Base-by-base conservation (phyloP, 2,888 invertebrate species). In the Drosophila tanythrix region DNA sequence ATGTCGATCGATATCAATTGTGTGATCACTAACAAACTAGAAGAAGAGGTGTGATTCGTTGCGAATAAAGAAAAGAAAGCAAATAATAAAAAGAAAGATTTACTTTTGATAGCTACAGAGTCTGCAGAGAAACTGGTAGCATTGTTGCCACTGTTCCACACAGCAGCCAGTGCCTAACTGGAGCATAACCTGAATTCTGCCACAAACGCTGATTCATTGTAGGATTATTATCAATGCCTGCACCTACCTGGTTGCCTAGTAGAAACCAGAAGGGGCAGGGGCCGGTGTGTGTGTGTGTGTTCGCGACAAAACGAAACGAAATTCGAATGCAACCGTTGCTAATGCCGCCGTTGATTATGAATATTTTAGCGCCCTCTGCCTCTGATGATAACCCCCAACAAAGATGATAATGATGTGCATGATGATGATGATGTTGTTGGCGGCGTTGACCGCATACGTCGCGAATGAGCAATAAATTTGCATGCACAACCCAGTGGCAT, bases 381-480 rank as follows among this genome's bases (percentile, higher is more conserved):
- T 43, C 43, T 43, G 56, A 52, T 65, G 70, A 83, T 76, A 59
- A 78, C 61, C 60, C 50, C 25, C 36, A 25, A 46, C 25, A n/a
- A 13, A 1, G 8, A 66, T 76, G 63, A 51, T 29, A 46, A 59
- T 48, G 56, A 36, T 67, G 64, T 58, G 58, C 33, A 74, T 38
- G 27, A 57, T 52, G 58, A 61, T 40, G 43, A 57, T 55, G 58
- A 55, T 72, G 48, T 53, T 73, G 71, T 21, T 66, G 67, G 70
- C 65, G 58, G 56, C 46, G 77, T 43, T 70, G 66, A 65, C 66
- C 80, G 50, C 78, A 75, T 56, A 67, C 61, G 75, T 67, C 71
- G 74, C 82, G 84, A 76, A 76, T 77, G 82, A 65, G 86, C 84
- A 87, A 87, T 87, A 87, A 88, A 88, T 87, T 87, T 82, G 78